Conservation (phyloP, 1,140 invertebrate species). For the Chlorops oryzae region DNA sequence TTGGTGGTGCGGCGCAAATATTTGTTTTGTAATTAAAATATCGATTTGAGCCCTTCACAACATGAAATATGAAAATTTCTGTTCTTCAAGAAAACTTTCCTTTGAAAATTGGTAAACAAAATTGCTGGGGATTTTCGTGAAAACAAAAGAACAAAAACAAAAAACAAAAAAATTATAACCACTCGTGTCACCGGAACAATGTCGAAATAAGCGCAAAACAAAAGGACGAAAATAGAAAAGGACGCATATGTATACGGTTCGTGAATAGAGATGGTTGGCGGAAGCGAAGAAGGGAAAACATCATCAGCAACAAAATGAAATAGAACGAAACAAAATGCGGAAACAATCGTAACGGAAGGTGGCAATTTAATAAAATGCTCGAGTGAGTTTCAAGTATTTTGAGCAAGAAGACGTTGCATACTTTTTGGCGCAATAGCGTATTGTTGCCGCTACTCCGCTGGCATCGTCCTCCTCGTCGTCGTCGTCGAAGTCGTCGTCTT, state of each 20-base stretch:
- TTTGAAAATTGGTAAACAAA: neutral
- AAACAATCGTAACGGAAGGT: constrained; percentile 42
- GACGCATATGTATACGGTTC: too few relatives aligned
- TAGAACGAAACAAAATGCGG: constrained; percentile 3
- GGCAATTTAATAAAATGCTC: constrained; percentile 48
- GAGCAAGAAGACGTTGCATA: constrained; percentile 31
- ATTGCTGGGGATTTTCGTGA: neutral
- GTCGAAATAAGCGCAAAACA: neutral
- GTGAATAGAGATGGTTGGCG: neutral
- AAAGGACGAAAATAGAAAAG: constrained; percentile 1
- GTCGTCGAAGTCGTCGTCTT: neutral
- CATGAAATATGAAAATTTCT: neutral
- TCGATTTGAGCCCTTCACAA: neutral
- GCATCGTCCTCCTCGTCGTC: neutral
- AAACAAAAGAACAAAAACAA: neutral
- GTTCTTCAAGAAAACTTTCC: too few relatives aligned
- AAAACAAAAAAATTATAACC: constrained; percentile 2
- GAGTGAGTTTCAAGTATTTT: constrained; percentile 43
- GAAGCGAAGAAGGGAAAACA: neutral
- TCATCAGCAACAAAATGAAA: constrained; percentile 4
- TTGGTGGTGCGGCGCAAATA: too few relatives aligned
- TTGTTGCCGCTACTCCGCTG: too few relatives aligned
- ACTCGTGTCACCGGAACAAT: too few relatives aligned
- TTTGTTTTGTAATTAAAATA: neutral
- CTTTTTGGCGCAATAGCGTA: constrained; percentile 30